Evolutionary conservation across 2,113 vertebrate genomes (phyloP).

Genomic region (Triplophysa tibetana): DNA sequence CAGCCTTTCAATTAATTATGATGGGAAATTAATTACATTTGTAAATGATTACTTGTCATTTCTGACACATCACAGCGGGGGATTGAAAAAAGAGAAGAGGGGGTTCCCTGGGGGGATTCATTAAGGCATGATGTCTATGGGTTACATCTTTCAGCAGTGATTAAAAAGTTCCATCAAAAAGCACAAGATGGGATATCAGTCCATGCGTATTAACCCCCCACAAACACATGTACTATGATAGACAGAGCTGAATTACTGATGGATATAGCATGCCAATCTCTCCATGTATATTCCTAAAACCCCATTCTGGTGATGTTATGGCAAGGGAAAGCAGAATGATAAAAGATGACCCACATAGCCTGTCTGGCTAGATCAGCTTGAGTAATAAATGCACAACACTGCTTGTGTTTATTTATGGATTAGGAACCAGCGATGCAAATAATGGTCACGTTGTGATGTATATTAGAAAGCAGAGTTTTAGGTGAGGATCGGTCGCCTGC

Average conservation of each 20-base stretch:
- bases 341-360: conserved; percentile 52
- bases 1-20: conserved; percentile 49
- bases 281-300: conserved; percentile 8
- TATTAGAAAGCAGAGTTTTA: conserved; percentile 37
- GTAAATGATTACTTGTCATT: conserved; percentile 38
- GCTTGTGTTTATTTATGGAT: conserved; percentile 48
- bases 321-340: conserved; percentile 30
- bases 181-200: conserved; percentile 17
- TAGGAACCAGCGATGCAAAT: conserved; percentile 45
- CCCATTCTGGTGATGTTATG: conserved; percentile 29
- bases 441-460: conserved; percentile 39
- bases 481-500: conserved; percentile 19
- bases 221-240: background rate
- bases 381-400: conserved; percentile 45
- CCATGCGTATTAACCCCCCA: conserved; percentile 28
- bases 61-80: conserved; percentile 20
- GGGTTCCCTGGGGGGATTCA: conserved; percentile 34
- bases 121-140: conserved; percentile 37
- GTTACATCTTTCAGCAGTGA: conserved; percentile 42
- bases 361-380: conserved; percentile 45
- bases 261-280: conserved; percentile 9
- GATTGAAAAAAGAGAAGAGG: conserved; percentile 6
- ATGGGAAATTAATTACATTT: conserved; percentile 49
- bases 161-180: conserved; percentile 43
- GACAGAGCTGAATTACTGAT: conserved; percentile 2